Percentiles rank a stretch among this genome's conserved stretches.
phyloP scores from a whole-genome alignment of 2,888 invertebrate genomes.

The Ariolimax columbianus region DNA sequence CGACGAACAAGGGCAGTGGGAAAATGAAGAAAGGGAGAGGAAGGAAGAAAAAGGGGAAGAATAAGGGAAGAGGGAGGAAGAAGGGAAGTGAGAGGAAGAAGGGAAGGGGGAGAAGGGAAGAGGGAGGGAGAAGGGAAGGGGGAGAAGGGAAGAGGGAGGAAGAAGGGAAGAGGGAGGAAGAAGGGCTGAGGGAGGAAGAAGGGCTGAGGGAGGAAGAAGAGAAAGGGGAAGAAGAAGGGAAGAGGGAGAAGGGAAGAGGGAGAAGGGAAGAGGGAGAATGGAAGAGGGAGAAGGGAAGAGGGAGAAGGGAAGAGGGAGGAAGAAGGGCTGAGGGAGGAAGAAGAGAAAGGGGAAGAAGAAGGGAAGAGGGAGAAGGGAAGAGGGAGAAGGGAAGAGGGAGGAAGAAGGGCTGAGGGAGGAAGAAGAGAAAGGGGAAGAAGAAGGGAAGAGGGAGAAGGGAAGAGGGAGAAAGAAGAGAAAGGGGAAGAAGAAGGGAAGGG shows the following conservation, averaged over 20 bases:
- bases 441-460: not conserved
- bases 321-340: not conserved
- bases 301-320: too few species aligned
- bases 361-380: not conserved
- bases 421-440: not conserved
- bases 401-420: not conserved
- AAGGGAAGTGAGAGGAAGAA: not conserved
- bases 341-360: not conserved
- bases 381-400: too few species aligned
- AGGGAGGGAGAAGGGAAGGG: too few species aligned
- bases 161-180: not conserved
- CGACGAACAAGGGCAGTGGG: constrained; percentile 7
- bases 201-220: too few species aligned
- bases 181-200: too few species aligned
- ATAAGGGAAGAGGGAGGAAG: not conserved
- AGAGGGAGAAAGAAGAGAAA: not conserved
- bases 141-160: not conserved
- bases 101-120: too few species aligned
- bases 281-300: not conserved
- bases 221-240: too few species aligned
- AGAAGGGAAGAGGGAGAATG: not conserved
- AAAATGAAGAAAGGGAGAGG: constrained; percentile 11
- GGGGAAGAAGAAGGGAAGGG: not conserved
- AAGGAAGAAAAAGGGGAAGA: not conserved
- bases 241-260: not conserved